A percentile compares a stretch with the other conserved stretches of the same genome.
Evolutionary conservation across 2,113 vertebrate genomes (phyloP).

Genomic region (Ceyx cyanopectus): DNA sequence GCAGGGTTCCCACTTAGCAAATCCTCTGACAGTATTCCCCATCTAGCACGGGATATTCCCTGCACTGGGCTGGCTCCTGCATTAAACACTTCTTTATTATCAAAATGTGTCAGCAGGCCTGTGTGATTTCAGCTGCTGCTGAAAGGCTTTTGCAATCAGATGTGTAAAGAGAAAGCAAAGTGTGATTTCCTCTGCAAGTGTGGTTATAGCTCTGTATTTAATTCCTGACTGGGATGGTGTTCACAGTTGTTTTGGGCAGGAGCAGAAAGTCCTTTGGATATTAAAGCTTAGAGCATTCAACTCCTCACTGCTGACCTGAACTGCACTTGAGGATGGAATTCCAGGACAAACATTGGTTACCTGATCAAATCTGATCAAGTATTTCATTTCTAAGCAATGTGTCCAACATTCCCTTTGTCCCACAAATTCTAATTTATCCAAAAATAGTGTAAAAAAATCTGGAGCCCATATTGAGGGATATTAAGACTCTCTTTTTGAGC

Average conservation of each 20-base stretch:
- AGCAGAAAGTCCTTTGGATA: background rate
- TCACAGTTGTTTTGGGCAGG: background rate
- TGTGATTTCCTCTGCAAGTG: background rate
- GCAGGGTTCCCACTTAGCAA: background rate
- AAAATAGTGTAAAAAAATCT: background rate
- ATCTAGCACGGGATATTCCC: rapidly evolving
- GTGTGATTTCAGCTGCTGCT: background rate
- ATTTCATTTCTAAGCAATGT: background rate
- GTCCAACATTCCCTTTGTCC: background rate
- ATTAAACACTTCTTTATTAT: background rate
- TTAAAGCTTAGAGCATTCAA: background rate
- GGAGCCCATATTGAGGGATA: background rate
- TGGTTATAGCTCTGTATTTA: background rate
- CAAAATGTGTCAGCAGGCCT: background rate
- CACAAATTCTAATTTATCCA: background rate
- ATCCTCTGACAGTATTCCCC: background rate
- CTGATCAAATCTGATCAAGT: background rate
- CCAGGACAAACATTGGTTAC: background rate
- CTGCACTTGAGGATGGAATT: background rate
- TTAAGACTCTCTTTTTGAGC: background rate
- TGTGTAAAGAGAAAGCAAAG: background rate
- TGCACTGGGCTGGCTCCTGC: background rate
- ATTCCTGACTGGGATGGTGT: background rate
- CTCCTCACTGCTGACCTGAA: background rate
- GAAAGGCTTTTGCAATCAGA: background rate